phyloP scores from a whole-genome alignment of 2,113 vertebrate species.

The Choloepus hoffmanni region DNA sequence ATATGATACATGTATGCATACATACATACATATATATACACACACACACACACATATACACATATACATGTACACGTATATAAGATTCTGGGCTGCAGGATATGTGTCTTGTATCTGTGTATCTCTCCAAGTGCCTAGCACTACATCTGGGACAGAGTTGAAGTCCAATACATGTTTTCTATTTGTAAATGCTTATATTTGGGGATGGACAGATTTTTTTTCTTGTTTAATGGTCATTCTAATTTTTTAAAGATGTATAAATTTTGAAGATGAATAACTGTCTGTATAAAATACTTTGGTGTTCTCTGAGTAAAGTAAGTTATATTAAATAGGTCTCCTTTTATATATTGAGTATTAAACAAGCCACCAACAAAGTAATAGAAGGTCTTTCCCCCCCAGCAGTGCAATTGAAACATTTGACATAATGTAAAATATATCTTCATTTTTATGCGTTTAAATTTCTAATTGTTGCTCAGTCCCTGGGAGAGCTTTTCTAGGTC shows the following conservation, averaged over 20 bases:
- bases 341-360: conserved; percentile 19
- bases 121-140: neutral
- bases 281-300: conserved; percentile 1
- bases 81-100: neutral
- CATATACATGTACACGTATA: neutral
- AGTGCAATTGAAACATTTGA: conserved; percentile 73
- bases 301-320: conserved; percentile 8
- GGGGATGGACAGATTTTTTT: neutral
- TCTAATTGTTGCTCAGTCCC: conserved; percentile 70
- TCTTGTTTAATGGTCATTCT: neutral
- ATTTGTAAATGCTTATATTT: conserved; percentile 21
- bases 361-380: conserved; percentile 60
- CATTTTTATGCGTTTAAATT: conserved; percentile 74
- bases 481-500: conserved; percentile 75
- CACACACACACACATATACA: no score
- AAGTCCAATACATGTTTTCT: neutral
- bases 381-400: conserved; percentile 69
- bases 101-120: neutral
- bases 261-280: neutral
- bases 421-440: conserved; percentile 70
- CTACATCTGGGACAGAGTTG: neutral
- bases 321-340: conserved; percentile 1
- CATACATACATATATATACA: no score
- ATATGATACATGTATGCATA: no score
- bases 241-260: neutral